Base-by-base conservation (phyloP, 2,888 invertebrate genomes). In the Apotomis betuletana region DNA sequence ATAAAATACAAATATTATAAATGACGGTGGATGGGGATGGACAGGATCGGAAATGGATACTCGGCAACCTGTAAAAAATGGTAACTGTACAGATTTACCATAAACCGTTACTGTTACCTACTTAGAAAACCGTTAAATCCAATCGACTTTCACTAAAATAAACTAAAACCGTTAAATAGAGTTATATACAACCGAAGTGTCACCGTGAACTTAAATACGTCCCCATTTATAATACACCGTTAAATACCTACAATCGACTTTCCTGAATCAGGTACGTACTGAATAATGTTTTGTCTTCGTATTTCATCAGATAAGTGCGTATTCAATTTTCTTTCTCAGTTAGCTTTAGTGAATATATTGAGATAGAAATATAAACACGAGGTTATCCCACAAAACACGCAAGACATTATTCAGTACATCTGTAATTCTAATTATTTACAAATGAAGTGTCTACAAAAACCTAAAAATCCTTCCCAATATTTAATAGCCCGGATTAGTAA, bases 1-100 rank as follows among this genome's bases (percentile, higher is more conserved):
- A 74, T 75, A 67, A 54, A 74, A 71, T 74, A 75, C 73, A 75
- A 75, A 75, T 69, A 75, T 49, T 49, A 49, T 68, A 70, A 78
- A 78, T 76, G 72, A 69, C 74, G 80, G 77, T 64, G 46, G 74
- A 73, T 55, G 76, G 78, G 74, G 72, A 70, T 74, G 75, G 73
- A 75, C 71, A 77, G 78, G 76, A 74, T 27, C 63, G 83, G 86
- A 81, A 15, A 57, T 79, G 86, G 85, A 80, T 74, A 69, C 79
- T 83, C 85, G 85, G 85, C 88, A 83, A 89, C 88, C 91, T 91
- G 91, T 80, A 88, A 90, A 74, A 85, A 80, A 55, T 64, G 77
- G 59, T 75, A 75, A 71, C 82, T 83, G 78, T 85, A 85, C 80
- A 85, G 76, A 74, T 74, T 79, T 74, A 81, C 81, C 81, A 75